Evolutionary conservation across 1,140 invertebrate species (phyloP).

Genomic region (Drosophila sp.): DNA sequence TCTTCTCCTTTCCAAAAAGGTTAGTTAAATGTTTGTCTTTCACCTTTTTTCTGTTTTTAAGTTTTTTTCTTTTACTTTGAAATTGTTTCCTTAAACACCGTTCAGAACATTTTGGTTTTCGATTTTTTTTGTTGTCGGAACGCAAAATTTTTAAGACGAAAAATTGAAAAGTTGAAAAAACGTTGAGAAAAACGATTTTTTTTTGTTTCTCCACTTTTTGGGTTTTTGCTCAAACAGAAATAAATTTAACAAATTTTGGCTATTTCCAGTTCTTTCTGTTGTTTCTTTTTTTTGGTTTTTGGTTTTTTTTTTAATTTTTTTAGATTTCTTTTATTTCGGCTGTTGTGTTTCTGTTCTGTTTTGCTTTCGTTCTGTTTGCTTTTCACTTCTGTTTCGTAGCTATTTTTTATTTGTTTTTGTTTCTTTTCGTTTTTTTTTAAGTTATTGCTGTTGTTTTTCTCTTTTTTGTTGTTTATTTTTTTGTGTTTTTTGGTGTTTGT

Average conservation of each 20-base stretch:
- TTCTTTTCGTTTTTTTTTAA: conserved; percentile 10
- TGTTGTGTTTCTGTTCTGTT: conserved; percentile 49
- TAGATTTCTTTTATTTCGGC: conserved; percentile 49
- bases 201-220: conserved; percentile 34
- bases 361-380: conserved; percentile 12
- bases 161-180: conserved; percentile 45
- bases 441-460: conserved; percentile 34
- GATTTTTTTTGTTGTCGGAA: conserved; percentile 63
- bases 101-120: conserved; percentile 59
- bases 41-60: conserved; percentile 17
- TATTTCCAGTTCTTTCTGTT: conserved; percentile 62
- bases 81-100: conserved; percentile 59
- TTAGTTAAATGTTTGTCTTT: conserved; percentile 8
- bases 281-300: conserved; percentile 38
- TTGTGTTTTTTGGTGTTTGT: conserved; percentile 54
- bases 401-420: conserved; percentile 41
- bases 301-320: conserved; percentile 51
- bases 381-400: conserved; percentile 58
- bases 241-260: conserved; percentile 80
- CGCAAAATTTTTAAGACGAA: conserved; percentile 65
- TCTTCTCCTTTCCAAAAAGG: neutral
- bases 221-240: conserved; percentile 62
- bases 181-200: conserved; percentile 35
- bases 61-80: conserved; percentile 33
- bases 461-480: conserved; percentile 40